These are phyloP conservation scores for Cydia amplana DNA, from an alignment of 1,140 invertebrate species.

Conservation along the genomic window DNA sequence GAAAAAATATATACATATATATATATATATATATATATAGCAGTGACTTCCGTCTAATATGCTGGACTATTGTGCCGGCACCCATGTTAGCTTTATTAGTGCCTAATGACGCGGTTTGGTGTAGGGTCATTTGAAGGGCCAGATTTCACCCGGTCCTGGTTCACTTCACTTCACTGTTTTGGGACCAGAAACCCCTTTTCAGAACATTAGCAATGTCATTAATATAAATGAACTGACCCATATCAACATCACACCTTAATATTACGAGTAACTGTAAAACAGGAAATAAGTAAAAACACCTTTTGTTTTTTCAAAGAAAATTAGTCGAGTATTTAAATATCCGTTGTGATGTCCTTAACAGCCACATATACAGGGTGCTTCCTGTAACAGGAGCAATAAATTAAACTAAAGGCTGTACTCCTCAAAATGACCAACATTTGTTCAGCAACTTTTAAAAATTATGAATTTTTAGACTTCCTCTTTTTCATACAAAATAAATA, in stretches of 20 bases:
- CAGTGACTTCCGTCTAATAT: neutral
- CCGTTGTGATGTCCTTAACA: too few species aligned
- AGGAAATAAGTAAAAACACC: neutral
- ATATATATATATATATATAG: too few species aligned
- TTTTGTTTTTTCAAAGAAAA: neutral
- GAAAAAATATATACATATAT: too few species aligned
- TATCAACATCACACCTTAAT: neutral
- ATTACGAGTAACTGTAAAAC: slow-evolving; percentile 2
- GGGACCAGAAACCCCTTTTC: slow-evolving; percentile 5
- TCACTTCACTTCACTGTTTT: slow-evolving; percentile 6
- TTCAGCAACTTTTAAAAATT: too few species aligned
- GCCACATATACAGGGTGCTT: too few species aligned
- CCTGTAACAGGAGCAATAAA: too few species aligned
- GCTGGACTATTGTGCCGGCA: neutral
- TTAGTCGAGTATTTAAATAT: too few species aligned
- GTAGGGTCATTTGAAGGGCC: slow-evolving; percentile 25
- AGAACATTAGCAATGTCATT: slow-evolving; percentile 16
- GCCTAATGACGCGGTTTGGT: neutral
- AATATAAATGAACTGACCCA: slow-evolving; percentile 1
- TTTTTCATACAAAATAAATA: too few species aligned
- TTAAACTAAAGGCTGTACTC: too few species aligned
- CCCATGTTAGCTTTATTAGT: slow-evolving; percentile 22
- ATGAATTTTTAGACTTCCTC: too few species aligned
- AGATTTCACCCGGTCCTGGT: neutral
- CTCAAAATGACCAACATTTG: too few species aligned